Evolutionary conservation across 2,113 vertebrate species (phyloP).

Genomic region (Microcebus murinus): DNA sequence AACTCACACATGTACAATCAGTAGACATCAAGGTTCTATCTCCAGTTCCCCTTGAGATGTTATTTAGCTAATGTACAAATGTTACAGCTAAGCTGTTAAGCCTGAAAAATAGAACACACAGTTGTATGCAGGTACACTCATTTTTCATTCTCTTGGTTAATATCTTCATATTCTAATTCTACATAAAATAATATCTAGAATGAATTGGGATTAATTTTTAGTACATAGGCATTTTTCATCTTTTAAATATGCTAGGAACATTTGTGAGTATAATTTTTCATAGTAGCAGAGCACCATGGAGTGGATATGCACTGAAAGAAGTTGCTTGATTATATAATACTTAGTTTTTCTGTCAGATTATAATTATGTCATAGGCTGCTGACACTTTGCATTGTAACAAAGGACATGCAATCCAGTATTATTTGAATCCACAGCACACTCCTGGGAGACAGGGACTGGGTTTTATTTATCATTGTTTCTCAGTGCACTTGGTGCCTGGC

Average conservation of each 20-base stretch:
- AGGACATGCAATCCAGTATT: neutral
- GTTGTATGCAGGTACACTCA: constrained; percentile 77
- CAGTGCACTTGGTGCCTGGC: neutral
- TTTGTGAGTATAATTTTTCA: constrained; percentile 76
- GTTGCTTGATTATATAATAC: constrained; percentile 69
- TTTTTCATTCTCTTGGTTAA: constrained; percentile 72
- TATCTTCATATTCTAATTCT: constrained; percentile 73
- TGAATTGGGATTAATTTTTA: constrained; percentile 71
- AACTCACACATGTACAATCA: constrained; percentile 88
- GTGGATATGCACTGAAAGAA: constrained; percentile 53
- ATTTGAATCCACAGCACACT: neutral
- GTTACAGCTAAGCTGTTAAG: constrained; percentile 84
- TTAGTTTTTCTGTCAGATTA: constrained; percentile 70
- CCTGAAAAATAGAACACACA: constrained; percentile 82
- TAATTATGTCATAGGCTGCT: constrained; percentile 70
- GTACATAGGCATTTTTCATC: constrained; percentile 61
- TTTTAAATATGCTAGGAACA: constrained; percentile 72
- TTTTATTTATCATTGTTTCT: neutral
- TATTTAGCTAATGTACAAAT: constrained; percentile 89
- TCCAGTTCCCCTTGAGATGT: constrained; percentile 87
- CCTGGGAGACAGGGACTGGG: neutral
- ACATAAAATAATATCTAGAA: constrained; percentile 73
- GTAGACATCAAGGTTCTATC: constrained; percentile 88
- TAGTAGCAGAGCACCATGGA: constrained; percentile 50
- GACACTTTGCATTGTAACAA: constrained; percentile 66